phyloP scores from a whole-genome alignment of 2,113 vertebrate genomes.

The Pachycephala philippinensis region DNA sequence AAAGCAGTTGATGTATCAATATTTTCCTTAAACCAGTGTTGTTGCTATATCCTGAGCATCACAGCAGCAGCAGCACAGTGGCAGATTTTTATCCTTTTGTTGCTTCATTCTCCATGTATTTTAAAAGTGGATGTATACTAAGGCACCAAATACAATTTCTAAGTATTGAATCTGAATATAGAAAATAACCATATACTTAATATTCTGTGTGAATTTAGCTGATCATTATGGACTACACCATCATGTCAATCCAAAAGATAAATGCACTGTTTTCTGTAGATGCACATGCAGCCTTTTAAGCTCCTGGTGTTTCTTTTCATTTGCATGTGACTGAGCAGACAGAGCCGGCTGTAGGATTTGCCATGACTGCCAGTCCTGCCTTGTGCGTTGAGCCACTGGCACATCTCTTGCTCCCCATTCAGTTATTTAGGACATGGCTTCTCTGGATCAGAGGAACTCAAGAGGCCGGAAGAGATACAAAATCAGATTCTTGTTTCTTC shows the following conservation, averaged over 20 bases:
- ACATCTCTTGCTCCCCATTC: neutral
- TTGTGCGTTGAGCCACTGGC: accelerated
- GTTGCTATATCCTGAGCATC: neutral
- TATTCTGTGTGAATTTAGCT: neutral
- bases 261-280: neutral
- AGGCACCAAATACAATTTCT: neutral
- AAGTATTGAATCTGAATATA: neutral
- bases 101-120: neutral
- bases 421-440: neutral
- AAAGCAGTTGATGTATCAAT: neutral
- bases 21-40: neutral
- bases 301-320: neutral
- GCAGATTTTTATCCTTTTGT: neutral
- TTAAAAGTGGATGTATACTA: neutral
- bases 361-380: neutral
- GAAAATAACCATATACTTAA: neutral
- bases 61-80: neutral
- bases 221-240: neutral
- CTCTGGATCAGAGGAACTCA: neutral
- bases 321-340: neutral
- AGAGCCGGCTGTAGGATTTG: neutral
- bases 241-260: neutral
- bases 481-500: neutral
- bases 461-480: neutral
- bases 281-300: neutral